Base-by-base conservation (phyloP, 1,140 invertebrate genomes). In the Brachionus angularis region DNA sequence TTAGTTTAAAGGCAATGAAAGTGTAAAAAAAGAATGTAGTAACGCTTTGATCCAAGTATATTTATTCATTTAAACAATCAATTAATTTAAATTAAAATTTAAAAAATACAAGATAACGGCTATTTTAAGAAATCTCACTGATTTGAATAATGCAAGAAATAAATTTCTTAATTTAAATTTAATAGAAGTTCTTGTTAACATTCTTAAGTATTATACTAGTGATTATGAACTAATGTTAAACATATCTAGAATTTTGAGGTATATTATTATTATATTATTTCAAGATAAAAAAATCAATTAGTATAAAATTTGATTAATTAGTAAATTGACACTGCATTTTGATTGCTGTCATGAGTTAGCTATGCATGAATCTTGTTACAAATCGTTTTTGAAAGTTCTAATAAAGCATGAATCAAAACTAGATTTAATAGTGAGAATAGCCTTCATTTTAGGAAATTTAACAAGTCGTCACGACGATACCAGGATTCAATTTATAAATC, bases 371-470 rank as follows among this genome's bases (percentile, higher is more conserved):
- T 76, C 78, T 34, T 83, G 83, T 72, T 84, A 85, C 67, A 79
- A 79, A 64, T 80, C 83, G 23, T 83, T 86, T 71, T 78, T 87
- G 10, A 79, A 80, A 75, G 75, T 86, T 27, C 80, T 87, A 29
- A 80, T 84, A 55, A 84, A 84, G 74, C 86, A 86, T 78, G 79
- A 84, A 49, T 81, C 82, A 4, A 83, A 85, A 75, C 84, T 86
- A 74, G 78, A 79, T 78, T 83, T 88, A 71, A 83, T 89, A 29
- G 86, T 91, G 23, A 80, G 89, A 2, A 79, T 90, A 44, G 86
- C 86, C 16, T 91, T 89, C 78, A 86, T 88, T 73, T 81, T 91
- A 18, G 89, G 89, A 21, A 90, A 91, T 76, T 85, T 90, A 77
- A 85, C 88, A 75, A 87, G 88, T 55, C 86, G 86, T 72, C 85